Evolutionary conservation across 2,113 vertebrate species (phyloP).

Genomic region (Tylochromis polylepis): DNA sequence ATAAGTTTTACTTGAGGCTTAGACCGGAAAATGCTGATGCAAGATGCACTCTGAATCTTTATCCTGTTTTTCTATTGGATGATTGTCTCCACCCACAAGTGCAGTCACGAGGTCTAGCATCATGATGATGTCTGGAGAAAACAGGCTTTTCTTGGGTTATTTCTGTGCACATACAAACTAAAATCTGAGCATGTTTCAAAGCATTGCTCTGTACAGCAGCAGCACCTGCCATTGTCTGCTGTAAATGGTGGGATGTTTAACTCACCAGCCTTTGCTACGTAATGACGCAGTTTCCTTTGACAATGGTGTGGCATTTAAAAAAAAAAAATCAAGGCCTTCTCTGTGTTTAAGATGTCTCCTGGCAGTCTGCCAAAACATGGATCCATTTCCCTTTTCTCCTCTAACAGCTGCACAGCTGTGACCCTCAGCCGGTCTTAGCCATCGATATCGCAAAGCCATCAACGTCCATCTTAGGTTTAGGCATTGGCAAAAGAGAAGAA

Average conservation of each 20-base stretch:
- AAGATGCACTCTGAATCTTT: constrained; percentile 33
- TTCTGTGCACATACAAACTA: constrained; percentile 25
- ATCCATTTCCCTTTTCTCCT: constrained; percentile 41
- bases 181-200: constrained; percentile 28
- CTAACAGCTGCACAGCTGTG: constrained; percentile 64
- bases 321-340: constrained; percentile 52
- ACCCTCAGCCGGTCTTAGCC: constrained; percentile 50
- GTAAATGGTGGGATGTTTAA: constrained; percentile 27
- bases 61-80: constrained; percentile 47
- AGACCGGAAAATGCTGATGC: constrained; percentile 58
- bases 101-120: constrained; percentile 55
- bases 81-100: constrained; percentile 59
- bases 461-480: constrained; percentile 74
- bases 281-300: constrained; percentile 51
- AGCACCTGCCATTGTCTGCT: constrained; percentile 49
- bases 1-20: constrained; percentile 51
- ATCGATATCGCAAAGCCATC: constrained; percentile 47
- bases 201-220: constrained; percentile 12
- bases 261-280: constrained; percentile 22
- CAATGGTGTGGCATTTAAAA: constrained; percentile 51
- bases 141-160: constrained; percentile 47
- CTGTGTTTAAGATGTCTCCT: constrained; percentile 66
- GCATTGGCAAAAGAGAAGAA: constrained; percentile 11
- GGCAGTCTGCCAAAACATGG: constrained; percentile 59
- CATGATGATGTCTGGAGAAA: constrained; percentile 58